Percentiles rank a stretch among this genome's conserved stretches.
These are phyloP conservation scores for Rhingia campestris DNA, from an alignment of 2,888 invertebrate species.

Conservation along the genomic window DNA sequence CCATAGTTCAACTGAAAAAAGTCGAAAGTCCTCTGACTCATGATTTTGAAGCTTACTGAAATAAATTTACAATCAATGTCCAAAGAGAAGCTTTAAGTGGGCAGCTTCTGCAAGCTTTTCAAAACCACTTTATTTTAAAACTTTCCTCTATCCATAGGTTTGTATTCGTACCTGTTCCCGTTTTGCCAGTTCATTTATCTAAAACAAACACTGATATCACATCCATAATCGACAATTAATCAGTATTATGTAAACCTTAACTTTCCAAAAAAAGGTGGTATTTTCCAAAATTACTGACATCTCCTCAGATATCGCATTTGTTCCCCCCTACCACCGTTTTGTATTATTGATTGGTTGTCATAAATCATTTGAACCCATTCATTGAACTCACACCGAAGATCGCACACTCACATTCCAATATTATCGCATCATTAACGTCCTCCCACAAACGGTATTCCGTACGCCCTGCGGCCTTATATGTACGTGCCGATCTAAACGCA, in stretches of 20 bases:
- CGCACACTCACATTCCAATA: constrained; percentile 12
- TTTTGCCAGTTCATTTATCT: background rate
- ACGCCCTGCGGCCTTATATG: constrained; percentile 12
- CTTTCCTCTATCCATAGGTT: background rate
- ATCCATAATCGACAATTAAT: constrained; percentile 13
- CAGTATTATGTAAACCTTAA: background rate
- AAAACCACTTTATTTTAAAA: background rate
- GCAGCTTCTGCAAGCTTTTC: no score
- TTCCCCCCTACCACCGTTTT: constrained; percentile 4
- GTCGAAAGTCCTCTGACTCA: no score
- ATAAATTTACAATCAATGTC: no score
- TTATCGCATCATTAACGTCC: constrained; percentile 25
- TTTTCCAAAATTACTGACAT: background rate
- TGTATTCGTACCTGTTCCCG: background rate
- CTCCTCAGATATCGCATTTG: constrained; percentile 17
- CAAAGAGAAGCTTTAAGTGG: no score
- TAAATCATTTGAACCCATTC: constrained; percentile 22
- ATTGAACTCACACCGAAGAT: constrained; percentile 23
- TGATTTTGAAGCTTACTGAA: no score
- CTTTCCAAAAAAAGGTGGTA: background rate
- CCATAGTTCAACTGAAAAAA: no score
- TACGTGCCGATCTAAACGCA: constrained; percentile 25
- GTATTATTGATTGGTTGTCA: constrained; percentile 48
- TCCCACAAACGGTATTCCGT: constrained; percentile 2
- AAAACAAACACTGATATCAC: background rate